Evolutionary conservation across 2,888 invertebrate genomes (phyloP).

Genomic region (Mechanitis messenoides): DNA sequence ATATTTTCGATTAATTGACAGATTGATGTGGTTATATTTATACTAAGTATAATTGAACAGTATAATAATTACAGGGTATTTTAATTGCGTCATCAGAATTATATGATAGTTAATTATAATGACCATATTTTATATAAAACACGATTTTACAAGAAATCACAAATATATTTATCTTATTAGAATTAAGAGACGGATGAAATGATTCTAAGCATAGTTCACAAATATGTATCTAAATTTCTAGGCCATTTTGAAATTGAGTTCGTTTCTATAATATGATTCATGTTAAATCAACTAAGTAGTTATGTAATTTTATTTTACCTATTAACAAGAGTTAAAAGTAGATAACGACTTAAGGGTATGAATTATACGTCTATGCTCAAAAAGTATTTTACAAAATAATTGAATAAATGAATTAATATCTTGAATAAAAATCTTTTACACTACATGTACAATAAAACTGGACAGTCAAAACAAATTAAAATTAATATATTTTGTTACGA

Average conservation of each 20-base stretch:
- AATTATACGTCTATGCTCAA: constrained; percentile 8
- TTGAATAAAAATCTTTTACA: constrained; percentile 1
- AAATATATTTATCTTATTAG: constrained; percentile 23
- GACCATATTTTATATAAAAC: constrained; percentile 10
- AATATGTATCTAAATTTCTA: constrained; percentile 28
- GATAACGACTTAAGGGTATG: constrained; percentile 19
- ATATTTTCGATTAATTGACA: constrained; percentile 19
- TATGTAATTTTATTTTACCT: constrained; percentile 5
- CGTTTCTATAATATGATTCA: constrained; percentile 7
- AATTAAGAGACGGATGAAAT: constrained; percentile 54
- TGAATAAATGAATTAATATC: not conserved
- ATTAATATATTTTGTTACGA: too few relatives aligned
- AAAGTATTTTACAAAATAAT: constrained; percentile 9
- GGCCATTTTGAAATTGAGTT: constrained; percentile 31
- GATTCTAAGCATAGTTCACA: constrained; percentile 37
- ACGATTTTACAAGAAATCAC: constrained; percentile 24
- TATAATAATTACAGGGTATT: constrained; percentile 4
- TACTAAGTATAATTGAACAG: constrained; percentile 9
- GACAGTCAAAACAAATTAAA: too few relatives aligned
- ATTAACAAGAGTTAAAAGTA: constrained; percentile 18
- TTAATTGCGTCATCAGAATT: not conserved
- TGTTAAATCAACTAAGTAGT: constrained; percentile 1
- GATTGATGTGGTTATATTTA: constrained; percentile 8
- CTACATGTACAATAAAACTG: too few relatives aligned
- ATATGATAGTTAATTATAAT: not conserved